These are phyloP conservation scores for Pseudochromis fuscus DNA, from an alignment of 2,797 vertebrate species.

Conservation along the genomic window DNA sequence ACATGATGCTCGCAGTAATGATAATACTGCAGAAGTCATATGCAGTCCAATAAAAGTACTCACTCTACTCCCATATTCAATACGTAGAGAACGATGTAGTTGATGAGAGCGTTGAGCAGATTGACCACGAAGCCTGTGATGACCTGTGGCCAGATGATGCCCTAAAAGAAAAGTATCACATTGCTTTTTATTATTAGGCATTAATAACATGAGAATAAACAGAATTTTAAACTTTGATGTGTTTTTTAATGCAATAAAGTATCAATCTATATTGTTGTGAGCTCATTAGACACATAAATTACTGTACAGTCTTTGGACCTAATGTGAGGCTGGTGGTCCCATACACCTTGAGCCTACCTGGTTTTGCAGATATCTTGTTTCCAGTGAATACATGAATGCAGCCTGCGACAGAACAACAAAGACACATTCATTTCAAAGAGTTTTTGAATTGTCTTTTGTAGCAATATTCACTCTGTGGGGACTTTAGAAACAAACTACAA, in stretches of 20 bases:
- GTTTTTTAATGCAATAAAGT: neutral
- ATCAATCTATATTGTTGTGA: neutral
- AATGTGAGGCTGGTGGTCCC: too few relatives aligned
- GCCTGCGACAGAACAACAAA: constrained; percentile 66
- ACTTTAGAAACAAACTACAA: too few relatives aligned
- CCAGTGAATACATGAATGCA: constrained; percentile 76
- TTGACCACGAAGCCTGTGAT: constrained; percentile 88
- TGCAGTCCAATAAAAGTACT: constrained; percentile 75
- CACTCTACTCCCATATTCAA: constrained; percentile 90
- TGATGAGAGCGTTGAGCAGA: constrained; percentile 88
- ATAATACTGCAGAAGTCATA: neutral
- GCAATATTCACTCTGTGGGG: neutral
- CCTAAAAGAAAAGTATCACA: constrained; percentile 80
- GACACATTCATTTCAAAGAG: neutral
- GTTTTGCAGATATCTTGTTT: constrained; percentile 79
- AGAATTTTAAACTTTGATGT: neutral
- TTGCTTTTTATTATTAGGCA: neutral
- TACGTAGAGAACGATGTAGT: constrained; percentile 87
- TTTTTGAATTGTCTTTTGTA: neutral
- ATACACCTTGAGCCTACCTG: constrained; percentile 76
- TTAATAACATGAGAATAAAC: neutral
- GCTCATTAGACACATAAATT: neutral
- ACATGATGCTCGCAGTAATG: neutral
- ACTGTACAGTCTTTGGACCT: neutral
- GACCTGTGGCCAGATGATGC: constrained; percentile 91